These are phyloP conservation scores for Nectonema munidae DNA, from an alignment of 2,888 invertebrate genomes.

Conservation along the genomic window DNA sequence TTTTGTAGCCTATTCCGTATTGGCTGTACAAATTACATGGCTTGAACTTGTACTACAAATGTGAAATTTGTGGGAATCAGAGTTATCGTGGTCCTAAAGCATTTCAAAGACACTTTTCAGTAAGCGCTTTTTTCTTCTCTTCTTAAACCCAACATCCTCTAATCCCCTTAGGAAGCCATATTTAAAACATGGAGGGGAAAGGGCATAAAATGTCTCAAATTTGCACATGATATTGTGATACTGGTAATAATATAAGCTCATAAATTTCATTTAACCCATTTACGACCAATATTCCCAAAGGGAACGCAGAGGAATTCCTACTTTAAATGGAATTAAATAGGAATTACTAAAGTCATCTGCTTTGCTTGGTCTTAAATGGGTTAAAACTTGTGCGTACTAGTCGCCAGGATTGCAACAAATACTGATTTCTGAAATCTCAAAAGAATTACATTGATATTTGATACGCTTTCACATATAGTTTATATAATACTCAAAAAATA, in stretches of 20 bases:
- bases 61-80: constrained; percentile 85
- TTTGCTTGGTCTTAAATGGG: too few relatives aligned
- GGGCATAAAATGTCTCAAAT: neutral
- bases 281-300: too few relatives aligned
- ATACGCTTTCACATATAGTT: too few relatives aligned
- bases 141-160: neutral
- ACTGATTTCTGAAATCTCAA: too few relatives aligned
- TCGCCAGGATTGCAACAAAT: too few relatives aligned
- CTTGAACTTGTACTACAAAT: constrained; percentile 83
- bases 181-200: neutral
- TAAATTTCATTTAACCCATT: too few relatives aligned
- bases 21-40: constrained; percentile 97
- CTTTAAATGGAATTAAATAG: too few relatives aligned
- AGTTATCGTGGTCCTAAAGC: constrained; percentile 87
- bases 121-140: constrained; percentile 20
- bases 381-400: too few relatives aligned
- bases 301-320: too few relatives aligned
- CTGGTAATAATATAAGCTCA: neutral
- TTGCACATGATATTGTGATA: neutral
- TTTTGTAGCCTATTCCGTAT: constrained; percentile 36
- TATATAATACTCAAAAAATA: too few relatives aligned
- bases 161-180: neutral
- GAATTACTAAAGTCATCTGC: too few relatives aligned
- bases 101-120: constrained; percentile 87
- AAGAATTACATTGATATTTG: too few relatives aligned